These are phyloP conservation scores for Brachionus rotundiformis DNA, from an alignment of 1,140 invertebrate genomes.

Conservation along the genomic window DNA sequence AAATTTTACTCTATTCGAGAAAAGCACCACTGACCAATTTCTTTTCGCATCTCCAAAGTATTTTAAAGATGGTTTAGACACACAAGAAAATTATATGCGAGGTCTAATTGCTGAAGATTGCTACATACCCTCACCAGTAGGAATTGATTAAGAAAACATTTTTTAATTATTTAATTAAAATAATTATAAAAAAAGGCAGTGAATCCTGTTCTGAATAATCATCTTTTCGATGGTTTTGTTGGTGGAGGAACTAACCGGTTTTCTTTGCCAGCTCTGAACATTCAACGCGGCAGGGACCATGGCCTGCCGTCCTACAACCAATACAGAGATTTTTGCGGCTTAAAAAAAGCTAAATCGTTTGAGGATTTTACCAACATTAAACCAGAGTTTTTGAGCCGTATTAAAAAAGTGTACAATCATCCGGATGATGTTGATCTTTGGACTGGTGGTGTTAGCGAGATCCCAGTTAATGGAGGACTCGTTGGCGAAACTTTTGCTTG, in stretches of 20 bases:
- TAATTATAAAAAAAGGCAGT: background rate
- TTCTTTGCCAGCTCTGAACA: slow-evolving; percentile 84
- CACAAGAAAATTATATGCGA: slow-evolving; percentile 37
- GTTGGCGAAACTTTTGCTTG: slow-evolving; percentile 51
- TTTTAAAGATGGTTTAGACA: slow-evolving; percentile 21
- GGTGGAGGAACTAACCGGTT: background rate
- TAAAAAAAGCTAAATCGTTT: slow-evolving; percentile 52
- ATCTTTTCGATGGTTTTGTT: slow-evolving; percentile 7
- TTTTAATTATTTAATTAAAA: slow-evolving; percentile 65
- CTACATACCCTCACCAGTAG: background rate
- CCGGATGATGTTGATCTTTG: slow-evolving; percentile 48
- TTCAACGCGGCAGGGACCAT: slow-evolving; percentile 72
- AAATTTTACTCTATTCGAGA: background rate
- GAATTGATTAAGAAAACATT: background rate
- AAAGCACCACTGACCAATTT: background rate
- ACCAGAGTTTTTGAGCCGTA: background rate
- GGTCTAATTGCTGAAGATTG: slow-evolving; percentile 22
- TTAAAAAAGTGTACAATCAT: background rate
- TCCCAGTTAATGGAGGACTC: background rate
- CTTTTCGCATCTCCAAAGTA: background rate
- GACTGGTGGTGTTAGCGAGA: background rate
- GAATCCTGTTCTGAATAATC: slow-evolving; percentile 2
- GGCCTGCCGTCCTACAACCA: slow-evolving; percentile 53
- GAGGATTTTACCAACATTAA: slow-evolving; percentile 53
- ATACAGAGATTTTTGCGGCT: slow-evolving; percentile 53